Evolutionary conservation across 1,140 invertebrate species (phyloP), one percentile per base, ranked within the genome.

Genomic region (Drosophila azteca): DNA sequence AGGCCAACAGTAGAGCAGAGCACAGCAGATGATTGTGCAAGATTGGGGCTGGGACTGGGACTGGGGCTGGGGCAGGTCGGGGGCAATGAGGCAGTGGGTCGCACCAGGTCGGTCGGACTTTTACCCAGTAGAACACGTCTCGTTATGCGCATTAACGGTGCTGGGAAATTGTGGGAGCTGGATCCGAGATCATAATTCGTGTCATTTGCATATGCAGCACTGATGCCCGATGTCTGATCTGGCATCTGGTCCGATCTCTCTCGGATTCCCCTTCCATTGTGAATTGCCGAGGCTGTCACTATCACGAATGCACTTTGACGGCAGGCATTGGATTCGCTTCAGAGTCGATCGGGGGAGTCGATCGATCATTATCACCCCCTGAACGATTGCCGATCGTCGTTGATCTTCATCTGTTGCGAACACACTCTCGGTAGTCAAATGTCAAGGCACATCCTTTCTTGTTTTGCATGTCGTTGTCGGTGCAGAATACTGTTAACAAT

Each of bases 381-480:
- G 13, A 71, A 52, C 22, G 24, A n/a, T 15, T 29, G 26, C 8
- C 64, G 3, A 39, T 13, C 35, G 41, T 57, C 64, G 63, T 69
- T 64, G 66, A 69, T 69, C 63, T 68, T 67, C 63, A 68, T 55
- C 50, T 67, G 50, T 6, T 31, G 0, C 8, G 8, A 31, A 8
- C 8, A 31, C 29, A 3, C 35, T 5, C 13, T 24, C 24, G 73
- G 65, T 61, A 46, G 58, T 39, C 81, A 85, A 87, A 87, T 88
- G 82, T 88, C 82, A 87, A 88, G 82, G 82, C 70, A 53, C 59
- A 82, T 88, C 78, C 82, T 87, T 87, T 77, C 78, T 57, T 68
- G 41, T 75, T 66, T 70, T 69, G 66, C 65, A 69, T 69, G 65
- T 69, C 54, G 22, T 53, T 69, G 65, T 69, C 54, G 22, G 53